phyloP scores from a whole-genome alignment of 2,113 vertebrate genomes.

The Corythaixoides concolor region DNA sequence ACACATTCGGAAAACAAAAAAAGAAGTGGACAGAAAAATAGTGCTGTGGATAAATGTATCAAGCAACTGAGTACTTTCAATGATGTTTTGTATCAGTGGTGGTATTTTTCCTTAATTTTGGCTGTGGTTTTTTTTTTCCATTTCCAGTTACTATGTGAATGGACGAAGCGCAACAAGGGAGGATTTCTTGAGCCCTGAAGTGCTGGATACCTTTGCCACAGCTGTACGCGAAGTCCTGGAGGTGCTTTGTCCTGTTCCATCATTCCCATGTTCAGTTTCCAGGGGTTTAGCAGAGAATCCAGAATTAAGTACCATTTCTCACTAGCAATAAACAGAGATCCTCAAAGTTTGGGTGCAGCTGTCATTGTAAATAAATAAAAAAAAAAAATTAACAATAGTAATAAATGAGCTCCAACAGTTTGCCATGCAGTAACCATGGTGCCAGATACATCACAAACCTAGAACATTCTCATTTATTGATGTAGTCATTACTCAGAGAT shows the following conservation, averaged over 20 bases:
- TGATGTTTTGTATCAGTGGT: background rate
- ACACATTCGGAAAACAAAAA: background rate
- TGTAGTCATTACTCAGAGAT: background rate
- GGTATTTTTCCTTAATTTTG: background rate
- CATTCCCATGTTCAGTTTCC: background rate
- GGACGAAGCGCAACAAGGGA: conserved; percentile 83
- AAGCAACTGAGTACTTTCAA: background rate
- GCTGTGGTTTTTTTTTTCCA: background rate
- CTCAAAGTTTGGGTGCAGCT: background rate
- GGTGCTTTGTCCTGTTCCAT: conserved; percentile 64
- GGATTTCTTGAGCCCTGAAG: conserved; percentile 86
- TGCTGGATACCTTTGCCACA: conserved; percentile 83
- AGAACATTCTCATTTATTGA: background rate
- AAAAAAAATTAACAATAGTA: background rate
- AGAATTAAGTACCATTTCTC: background rate
- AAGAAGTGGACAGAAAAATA: background rate
- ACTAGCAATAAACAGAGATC: background rate
- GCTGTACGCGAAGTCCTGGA: conserved; percentile 77
- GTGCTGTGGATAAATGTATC: background rate
- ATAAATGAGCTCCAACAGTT: background rate
- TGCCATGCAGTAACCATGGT: background rate
- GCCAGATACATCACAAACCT: background rate
- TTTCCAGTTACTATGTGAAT: conserved; percentile 90
- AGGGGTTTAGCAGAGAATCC: background rate
- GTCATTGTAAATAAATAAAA: background rate